Percentiles rank a stretch among this genome's conserved stretches.
These are phyloP conservation scores for Caenorhabditis japonica DNA, from an alignment of 2,888 invertebrate species.

Conservation along the genomic window DNA sequence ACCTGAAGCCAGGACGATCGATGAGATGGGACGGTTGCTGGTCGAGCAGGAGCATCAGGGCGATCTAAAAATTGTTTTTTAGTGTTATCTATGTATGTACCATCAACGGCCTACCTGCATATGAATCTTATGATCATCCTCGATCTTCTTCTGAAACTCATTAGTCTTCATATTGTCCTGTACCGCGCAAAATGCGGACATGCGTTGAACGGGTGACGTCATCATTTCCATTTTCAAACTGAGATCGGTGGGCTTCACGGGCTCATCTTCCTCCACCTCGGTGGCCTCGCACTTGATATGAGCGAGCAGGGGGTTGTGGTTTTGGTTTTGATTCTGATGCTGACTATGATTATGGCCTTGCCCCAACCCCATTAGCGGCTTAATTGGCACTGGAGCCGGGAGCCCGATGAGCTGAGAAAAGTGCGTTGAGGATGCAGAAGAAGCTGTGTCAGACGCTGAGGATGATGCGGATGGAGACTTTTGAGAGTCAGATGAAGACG, in stretches of 20 bases:
- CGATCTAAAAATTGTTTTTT: too few species aligned
- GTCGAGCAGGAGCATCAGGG: conserved; percentile 68
- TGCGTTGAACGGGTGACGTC: conserved; percentile 2
- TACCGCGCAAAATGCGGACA: conserved; percentile 28
- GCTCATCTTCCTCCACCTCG: conserved; percentile 51
- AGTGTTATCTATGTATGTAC: too few species aligned
- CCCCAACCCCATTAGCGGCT: conserved; percentile 26
- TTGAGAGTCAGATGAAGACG: conserved; percentile 37
- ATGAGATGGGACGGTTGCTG: conserved; percentile 64
- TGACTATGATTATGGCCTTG: too few species aligned
- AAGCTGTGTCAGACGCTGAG: conserved; percentile 65
- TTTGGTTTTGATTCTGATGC: conserved; percentile 21
- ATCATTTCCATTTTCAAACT: conserved; percentile 28
- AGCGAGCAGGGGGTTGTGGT: conserved; percentile 21
- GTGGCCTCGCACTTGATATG: conserved; percentile 45
- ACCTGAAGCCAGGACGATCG: conserved; percentile 66
- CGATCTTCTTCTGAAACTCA: conserved; percentile 38
- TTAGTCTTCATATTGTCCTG: conserved; percentile 2
- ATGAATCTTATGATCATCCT: conserved; percentile 53
- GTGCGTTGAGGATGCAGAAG: conserved; percentile 59
- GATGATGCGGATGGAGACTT: conserved; percentile 60
- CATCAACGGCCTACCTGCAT: conserved; percentile 53
- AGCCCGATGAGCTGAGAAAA: conserved; percentile 43
- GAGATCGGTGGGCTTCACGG: conserved; percentile 46
- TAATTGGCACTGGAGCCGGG: conserved; percentile 58